Base-by-base conservation (phyloP, 2,113 vertebrate genomes). In the Bos indicus region DNA sequence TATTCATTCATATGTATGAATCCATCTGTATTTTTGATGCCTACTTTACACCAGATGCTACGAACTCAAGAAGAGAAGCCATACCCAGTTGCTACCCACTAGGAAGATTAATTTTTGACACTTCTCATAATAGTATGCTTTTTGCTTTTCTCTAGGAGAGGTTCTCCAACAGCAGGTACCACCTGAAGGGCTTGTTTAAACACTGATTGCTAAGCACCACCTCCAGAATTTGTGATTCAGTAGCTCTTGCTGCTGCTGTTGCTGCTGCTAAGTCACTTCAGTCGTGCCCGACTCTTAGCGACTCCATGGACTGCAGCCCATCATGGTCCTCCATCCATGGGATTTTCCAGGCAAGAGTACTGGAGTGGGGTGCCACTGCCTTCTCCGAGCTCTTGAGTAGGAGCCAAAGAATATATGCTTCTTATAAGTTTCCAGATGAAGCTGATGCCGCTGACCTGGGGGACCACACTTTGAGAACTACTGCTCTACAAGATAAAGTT, bases 71-170 rank as follows among this genome's bases (percentile, higher is more conserved):
- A 91, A 91, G 52, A 96, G 10, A 36, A 33, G 30, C 30, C 33
- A 74, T 48, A 92, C 19, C 14, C 36, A 87, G 33, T 74, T 14
- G 14, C 43, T 88, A 86, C 17, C 43, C 60, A 77, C 13, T 21
- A 43, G 33, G 62, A 89, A 92, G 33, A 86, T 88, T 86, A 96
- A 97, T 85, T 96, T 95, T 78, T 84, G 51, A 96, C 60, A 83
- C 28, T 93, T 57, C 51, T 71, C 52, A 80, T 48, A 48, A 48
- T 8, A 88, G 33, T 51, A 77, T 84, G 71, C 13, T 64, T 94
- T 85, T 71, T 74, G 30, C 82, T 94, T 88, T 56, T 96, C 52
- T 93, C 77, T n/a, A 96, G 43, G 33, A 95, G 36, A 96, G 33
- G 21, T 96, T 94, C 52, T 92, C 57, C 91, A 93, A 54, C 48